These are phyloP conservation scores for Syngnathus floridae DNA, from an alignment of 2,113 vertebrate species.

Conservation along the genomic window DNA sequence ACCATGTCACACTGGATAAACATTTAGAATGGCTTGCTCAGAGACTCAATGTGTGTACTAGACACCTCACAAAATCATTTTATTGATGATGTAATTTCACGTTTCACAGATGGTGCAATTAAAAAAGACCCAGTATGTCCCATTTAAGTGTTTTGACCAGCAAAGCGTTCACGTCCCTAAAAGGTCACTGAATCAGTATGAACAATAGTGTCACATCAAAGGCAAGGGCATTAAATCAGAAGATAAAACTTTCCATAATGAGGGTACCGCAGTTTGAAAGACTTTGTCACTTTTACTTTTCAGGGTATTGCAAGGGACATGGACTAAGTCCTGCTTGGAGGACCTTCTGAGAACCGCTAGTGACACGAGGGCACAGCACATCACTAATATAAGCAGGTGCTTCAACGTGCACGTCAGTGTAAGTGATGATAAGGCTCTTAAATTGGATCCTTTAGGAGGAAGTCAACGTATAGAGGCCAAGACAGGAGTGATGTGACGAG, in stretches of 20 bases:
- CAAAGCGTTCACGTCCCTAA: neutral
- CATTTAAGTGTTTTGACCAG: neutral
- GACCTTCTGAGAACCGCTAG: neutral
- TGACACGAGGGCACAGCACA: neutral
- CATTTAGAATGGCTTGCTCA: too few relatives aligned
- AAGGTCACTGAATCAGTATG: neutral
- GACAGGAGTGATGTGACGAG: neutral
- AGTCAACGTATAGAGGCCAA: neutral
- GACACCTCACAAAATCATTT: too few relatives aligned
- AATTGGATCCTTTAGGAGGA: conserved; percentile 3
- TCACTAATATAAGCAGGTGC: conserved; percentile 2
- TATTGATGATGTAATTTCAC: too few relatives aligned
- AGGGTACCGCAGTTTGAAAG: neutral
- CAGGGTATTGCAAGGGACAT: neutral
- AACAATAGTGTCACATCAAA: neutral
- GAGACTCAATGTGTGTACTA: too few relatives aligned
- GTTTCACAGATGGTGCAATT: too few relatives aligned
- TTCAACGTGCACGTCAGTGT: neutral
- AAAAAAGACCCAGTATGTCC: too few relatives aligned
- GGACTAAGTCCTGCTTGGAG: neutral
- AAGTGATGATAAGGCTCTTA: conserved; percentile 4
- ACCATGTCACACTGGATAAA: too few relatives aligned
- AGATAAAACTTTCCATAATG: neutral
- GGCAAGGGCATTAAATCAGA: neutral
- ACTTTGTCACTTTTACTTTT: neutral